Base-by-base conservation (phyloP, 1,140 invertebrate genomes). In the Pseudobourletiella spinata region DNA sequence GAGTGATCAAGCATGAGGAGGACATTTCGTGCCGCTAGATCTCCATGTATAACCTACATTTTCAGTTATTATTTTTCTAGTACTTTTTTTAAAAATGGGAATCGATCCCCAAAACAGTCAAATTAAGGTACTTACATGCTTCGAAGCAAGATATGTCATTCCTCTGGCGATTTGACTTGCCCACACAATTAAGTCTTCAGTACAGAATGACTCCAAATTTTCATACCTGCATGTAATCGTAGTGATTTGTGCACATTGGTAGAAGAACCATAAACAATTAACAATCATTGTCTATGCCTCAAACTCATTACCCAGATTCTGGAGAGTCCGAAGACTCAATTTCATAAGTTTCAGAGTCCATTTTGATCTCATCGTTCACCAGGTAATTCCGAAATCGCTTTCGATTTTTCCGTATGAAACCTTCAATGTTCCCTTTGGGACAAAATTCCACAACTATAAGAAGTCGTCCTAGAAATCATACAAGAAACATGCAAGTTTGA, bases 21-120 rank as follows among this genome's bases (percentile, higher is more conserved):
- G 32, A 62, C 8, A 25, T 57, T 62, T 18, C 60, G 15, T 11
- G 60, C 46, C 6, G 59, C 48, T 29, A 61, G 44, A 43, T 61
- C 59, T 8, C 59, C 29, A 32, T 61, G 59, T 15, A 61, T 26
- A 39, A 61, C 39, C 26, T 61, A 18, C 26, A 25, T n/a, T 39
- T 39, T 39, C n/a, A 11, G 32, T n/a, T 11, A 39, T 39, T 39
- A 11, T 39, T 39, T 39, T 39, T 39, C n/a, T n/a, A n/a, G n/a
- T n/a, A n/a, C 8, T 39, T 39, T 39, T 39, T 39, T 11, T 39
- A 11, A n/a, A 39, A 39, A n/a, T 11, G 32, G 32, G 8, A 11
- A 39, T 39, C 8, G 8, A 39, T 39, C 32, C n/a, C 32, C n/a
- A n/a, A n/a, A n/a, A n/a, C n/a, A n/a, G n/a, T n/a, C n/a, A n/a